Evolutionary conservation across 2,797 vertebrate genomes (phyloP).

Genomic region (Sebastes cheni): DNA sequence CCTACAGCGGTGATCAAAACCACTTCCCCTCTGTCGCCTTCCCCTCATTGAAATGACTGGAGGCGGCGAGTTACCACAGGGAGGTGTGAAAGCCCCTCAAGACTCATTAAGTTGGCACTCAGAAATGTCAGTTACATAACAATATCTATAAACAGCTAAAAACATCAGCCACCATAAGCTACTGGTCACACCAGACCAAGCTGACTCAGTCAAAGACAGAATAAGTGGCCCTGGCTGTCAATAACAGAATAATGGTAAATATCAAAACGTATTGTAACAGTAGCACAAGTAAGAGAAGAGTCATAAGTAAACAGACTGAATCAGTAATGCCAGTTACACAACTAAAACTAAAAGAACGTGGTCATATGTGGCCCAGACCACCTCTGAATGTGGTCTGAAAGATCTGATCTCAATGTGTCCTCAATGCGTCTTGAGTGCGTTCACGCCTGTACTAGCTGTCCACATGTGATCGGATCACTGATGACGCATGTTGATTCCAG

Average conservation of each 20-base stretch:
- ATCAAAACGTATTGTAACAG: background rate
- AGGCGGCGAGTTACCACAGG: background rate
- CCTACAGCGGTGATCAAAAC: background rate
- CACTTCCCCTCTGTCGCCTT: no score
- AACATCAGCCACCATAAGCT: background rate
- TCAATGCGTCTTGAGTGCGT: no score
- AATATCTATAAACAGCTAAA: background rate
- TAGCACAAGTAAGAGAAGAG: background rate
- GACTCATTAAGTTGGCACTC: background rate
- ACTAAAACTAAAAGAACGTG: no score
- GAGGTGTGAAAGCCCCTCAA: background rate
- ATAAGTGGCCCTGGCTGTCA: background rate
- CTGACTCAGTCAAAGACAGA: background rate
- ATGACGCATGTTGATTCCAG: no score
- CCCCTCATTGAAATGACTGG: background rate
- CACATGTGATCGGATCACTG: no score
- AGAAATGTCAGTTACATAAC: background rate
- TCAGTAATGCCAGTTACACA: background rate
- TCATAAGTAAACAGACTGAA: background rate
- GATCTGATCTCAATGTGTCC: no score
- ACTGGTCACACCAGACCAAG: background rate
- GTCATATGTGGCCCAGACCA: no score
- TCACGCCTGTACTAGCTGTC: no score
- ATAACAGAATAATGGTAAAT: background rate
- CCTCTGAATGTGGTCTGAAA: no score